Base-by-base conservation (phyloP, 23 tunicate genomes). In the Styela plicata region DNA sequence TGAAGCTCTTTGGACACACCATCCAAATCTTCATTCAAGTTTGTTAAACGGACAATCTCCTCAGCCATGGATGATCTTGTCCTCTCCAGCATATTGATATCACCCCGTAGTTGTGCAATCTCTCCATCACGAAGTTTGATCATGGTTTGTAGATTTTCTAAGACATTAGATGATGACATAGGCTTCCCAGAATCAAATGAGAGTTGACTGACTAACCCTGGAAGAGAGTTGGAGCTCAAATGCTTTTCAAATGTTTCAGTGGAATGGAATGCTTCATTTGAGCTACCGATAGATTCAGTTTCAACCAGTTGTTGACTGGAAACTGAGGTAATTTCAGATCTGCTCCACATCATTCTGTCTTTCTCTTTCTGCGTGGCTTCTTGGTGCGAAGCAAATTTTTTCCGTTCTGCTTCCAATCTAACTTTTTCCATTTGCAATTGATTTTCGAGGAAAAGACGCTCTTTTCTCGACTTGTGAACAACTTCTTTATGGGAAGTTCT, bases 41-140 rank as follows among this genome's bases (percentile, higher is more conserved):
- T 93, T 79, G 98, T 93, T 31, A 93, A 69, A 75, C 98, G 69
- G n/a, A 93, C 98, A n/a, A 93, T 93, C 61, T 93, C 98, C 44
- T 93, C 98, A 16, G 98, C 93, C 98, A 93, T 93, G 17, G 93
- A 88, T 7, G 98, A 93, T 22, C 98, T 83, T 19, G 98, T 93
- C 36, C 93, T 83, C 76, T 93, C 98, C 18, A 93, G 84, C 83
- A 85, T 93, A 74, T 88, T 88, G 27, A 93, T 93, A 77, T 93
- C 93, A 33, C 98, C 98, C 84, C 87, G 93, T 34, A 93, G 64
- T 63, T 93, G 98, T 0, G 87, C 85, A 24, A 88, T 93, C 77
- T 93, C 98, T 1, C 98, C 98, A 44, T 93, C 98, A n/a, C 85
- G 63, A 74, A 85, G 82, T 74, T 93, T 93, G 30, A 93, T 27